Base-by-base conservation (phyloP, 2,797 vertebrate species). In the Loris lydekkerianus region DNA sequence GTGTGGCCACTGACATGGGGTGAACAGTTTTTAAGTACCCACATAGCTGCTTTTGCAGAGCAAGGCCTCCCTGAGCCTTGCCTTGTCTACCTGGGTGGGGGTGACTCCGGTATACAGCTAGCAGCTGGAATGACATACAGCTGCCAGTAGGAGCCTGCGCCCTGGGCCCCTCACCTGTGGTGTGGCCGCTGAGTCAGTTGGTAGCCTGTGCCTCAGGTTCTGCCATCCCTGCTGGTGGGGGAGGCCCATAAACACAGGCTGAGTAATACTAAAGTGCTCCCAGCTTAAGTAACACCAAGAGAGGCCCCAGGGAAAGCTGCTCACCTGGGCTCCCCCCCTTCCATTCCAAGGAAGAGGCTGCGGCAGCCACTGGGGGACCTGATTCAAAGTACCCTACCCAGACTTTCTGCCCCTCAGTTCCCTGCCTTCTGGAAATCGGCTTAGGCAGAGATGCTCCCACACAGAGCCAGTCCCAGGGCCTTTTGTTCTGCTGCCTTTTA, bases 81-180 rank as follows among this genome's bases (percentile, higher is more conserved):
- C 87, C 40, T 7, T 23, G 69, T 23, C 18, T 34, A 56, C 78
- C 2, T 9, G 65, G 93, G 91, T 31, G 5, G 77, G 96, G 95
- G 60, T 56, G 92, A 76, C 89, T 78, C 78, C 75, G 9, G 86
- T 17, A 43, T 17, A 43, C 58, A 34, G 78, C 78, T 3, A 4
- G 83, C 89, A 15, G 72, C 86, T 20, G 69, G 61, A 94, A 94
- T 96, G 97, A 97, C 97, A 96, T 95, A 91, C 4, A 0, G 77
- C 90, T 34, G 92, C 96, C 80, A 31, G 81, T 67, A 1, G 1
- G 86, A 95, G 95, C 95, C 94, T 82, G 87, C 31, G 67, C 65
- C 85, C 91, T n/a, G 61, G 96, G 89, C 94, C 83, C 77, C 85
- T 97, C 97, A 96, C 97, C 96, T 95, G 96, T 72, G 96, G 96